phyloP scores from a whole-genome alignment of 2,797 vertebrate genomes.

The Poecilia wingei region DNA sequence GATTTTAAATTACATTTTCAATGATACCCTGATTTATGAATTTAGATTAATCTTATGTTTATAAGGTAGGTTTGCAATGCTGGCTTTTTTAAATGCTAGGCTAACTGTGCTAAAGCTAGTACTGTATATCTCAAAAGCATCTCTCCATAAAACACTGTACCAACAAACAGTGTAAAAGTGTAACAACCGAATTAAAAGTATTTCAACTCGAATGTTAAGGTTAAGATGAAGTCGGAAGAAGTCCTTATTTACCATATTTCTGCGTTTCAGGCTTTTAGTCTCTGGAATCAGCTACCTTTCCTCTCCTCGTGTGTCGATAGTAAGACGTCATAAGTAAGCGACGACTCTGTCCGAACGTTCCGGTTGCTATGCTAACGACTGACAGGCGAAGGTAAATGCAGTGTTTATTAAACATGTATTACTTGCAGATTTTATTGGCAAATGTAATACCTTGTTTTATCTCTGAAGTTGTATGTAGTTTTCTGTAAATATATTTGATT shows the following conservation, averaged over 20 bases:
- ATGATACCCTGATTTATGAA: background rate
- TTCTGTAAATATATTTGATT: background rate
- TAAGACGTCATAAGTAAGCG: constrained; percentile 59
- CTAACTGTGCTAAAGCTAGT: constrained; percentile 25
- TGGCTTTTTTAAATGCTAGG: background rate
- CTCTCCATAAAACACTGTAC: background rate
- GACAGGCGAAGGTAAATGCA: constrained; percentile 54
- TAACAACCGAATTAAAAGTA: rapidly evolving
- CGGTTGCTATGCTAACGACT: constrained; percentile 61
- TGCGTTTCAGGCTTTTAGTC: background rate
- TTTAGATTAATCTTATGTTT: background rate
- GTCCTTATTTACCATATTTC: constrained; percentile 65
- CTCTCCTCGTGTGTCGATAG: constrained; percentile 63
- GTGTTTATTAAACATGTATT: background rate
- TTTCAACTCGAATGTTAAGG: rapidly evolving
- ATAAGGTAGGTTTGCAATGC: background rate
- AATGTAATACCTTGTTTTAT: rapidly evolving
- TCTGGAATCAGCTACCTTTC: background rate
- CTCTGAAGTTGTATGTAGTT: background rate
- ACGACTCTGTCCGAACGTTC: constrained; percentile 56
- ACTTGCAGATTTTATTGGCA: too few relatives aligned
- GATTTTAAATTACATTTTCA: background rate
- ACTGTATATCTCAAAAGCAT: constrained; percentile 5
- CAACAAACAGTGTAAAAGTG: background rate
- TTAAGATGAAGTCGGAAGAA: rapidly evolving